Percentiles rank a stretch among this genome's conserved stretches.
Evolutionary conservation across 2,888 invertebrate species (phyloP).

Genomic region (Philhelius pedissequus): DNA sequence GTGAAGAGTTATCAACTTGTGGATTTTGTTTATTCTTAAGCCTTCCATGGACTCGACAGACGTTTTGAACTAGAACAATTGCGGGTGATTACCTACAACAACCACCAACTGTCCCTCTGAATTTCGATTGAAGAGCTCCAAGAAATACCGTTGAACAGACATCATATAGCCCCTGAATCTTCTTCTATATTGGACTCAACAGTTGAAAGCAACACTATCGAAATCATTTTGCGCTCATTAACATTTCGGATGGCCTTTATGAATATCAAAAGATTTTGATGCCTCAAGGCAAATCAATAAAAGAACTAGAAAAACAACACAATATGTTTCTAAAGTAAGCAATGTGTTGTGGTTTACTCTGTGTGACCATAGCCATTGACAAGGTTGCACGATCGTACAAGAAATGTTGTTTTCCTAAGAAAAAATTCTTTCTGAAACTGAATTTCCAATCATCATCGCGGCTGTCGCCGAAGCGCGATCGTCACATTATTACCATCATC

Average conservation of each 20-base stretch:
- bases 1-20: slow-evolving; percentile 6
- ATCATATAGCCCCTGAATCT: slow-evolving; percentile 10
- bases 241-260: slow-evolving; percentile 63
- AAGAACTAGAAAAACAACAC: slow-evolving; percentile 1
- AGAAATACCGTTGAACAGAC: slow-evolving; percentile 9
- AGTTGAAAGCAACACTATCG: slow-evolving; percentile 35
- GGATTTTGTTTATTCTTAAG: slow-evolving; percentile 10
- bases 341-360: slow-evolving; percentile 32
- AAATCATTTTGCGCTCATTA: slow-evolving; percentile 66
- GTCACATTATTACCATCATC: slow-evolving; percentile 64
- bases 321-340: slow-evolving; percentile 17
- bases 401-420: slow-evolving; percentile 67
- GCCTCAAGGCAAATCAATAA: neutral
- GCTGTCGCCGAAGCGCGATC: slow-evolving; percentile 51
- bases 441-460: slow-evolving; percentile 65
- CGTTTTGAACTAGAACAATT: slow-evolving; percentile 67
- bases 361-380: slow-evolving; percentile 67
- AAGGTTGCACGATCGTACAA: slow-evolving; percentile 64
- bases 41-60: slow-evolving; percentile 51
- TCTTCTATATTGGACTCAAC: neutral
- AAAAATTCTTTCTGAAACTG: slow-evolving; percentile 67
- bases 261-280: slow-evolving; percentile 46
- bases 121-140: neutral
- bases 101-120: slow-evolving; percentile 36
- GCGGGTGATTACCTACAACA: slow-evolving; percentile 47